A percentile compares a stretch with the other conserved stretches of the same genome.
Conservation (phyloP, 2,113 vertebrate genomes). For the Boleophthalmus pectinirostris region DNA sequence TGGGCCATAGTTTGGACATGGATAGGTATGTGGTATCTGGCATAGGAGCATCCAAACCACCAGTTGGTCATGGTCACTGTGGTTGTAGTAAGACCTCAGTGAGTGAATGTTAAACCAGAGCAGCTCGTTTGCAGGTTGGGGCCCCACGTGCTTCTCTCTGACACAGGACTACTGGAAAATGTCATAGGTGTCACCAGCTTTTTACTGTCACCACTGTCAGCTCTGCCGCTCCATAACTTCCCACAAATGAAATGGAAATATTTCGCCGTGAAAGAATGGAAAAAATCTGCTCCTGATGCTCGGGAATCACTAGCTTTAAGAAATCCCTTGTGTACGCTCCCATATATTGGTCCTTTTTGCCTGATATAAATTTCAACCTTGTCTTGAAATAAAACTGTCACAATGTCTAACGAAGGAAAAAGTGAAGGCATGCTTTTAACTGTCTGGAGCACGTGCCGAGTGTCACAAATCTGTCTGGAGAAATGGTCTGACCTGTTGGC, state of each 20-base stretch:
- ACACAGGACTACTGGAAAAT: slow-evolving; percentile 72
- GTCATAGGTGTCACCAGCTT: slow-evolving; percentile 71
- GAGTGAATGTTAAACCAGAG: slow-evolving; percentile 22
- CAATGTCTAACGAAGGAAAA: slow-evolving; percentile 62
- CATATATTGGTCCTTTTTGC: slow-evolving; percentile 43
- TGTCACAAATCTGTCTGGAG: slow-evolving; percentile 44
- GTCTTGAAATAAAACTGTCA: slow-evolving; percentile 30
- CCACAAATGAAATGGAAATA: slow-evolving; percentile 71
- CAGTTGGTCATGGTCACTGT: not conserved
- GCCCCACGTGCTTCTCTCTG: slow-evolving; percentile 65
- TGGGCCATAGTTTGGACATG: too few relatives aligned
- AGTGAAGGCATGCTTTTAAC: slow-evolving; percentile 53
- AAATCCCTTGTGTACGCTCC: slow-evolving; percentile 50
- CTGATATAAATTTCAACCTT: slow-evolving; percentile 47
- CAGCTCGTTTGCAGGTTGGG: slow-evolving; percentile 40
- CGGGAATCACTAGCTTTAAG: slow-evolving; percentile 49
- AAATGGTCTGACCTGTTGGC: slow-evolving; percentile 24
- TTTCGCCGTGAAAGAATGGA: slow-evolving; percentile 66
- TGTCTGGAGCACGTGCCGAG: slow-evolving; percentile 37
- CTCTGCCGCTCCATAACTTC: slow-evolving; percentile 66
- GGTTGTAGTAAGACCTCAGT: slow-evolving; percentile 17
- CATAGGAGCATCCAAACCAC: not conserved
- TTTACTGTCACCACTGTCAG: slow-evolving; percentile 73
- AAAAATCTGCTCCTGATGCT: slow-evolving; percentile 51
- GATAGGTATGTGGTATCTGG: not conserved